phyloP scores from a whole-genome alignment of 1,140 invertebrate species.

The Leguminivora glycinivorella region DNA sequence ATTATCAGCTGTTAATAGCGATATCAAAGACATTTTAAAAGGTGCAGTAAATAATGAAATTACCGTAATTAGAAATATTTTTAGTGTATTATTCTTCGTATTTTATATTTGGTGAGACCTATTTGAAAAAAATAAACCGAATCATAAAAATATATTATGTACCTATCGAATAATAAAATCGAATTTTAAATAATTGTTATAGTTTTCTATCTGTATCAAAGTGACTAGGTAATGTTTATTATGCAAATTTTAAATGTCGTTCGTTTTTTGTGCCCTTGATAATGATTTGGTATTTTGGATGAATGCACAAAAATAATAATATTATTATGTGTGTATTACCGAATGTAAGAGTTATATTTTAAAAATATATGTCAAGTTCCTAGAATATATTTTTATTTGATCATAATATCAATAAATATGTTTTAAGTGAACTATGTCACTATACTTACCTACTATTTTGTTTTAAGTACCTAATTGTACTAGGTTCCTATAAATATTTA shows the following conservation, averaged over 20 bases:
- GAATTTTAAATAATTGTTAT: neutral
- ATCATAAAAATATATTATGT: too few relatives aligned
- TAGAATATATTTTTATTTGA: conserved; percentile 1
- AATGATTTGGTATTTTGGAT: neutral
- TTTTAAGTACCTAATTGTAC: neutral
- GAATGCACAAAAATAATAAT: conserved; percentile 5
- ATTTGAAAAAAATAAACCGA: neutral
- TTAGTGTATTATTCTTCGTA: neutral
- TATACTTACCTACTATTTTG: neutral
- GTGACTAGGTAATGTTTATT: neutral
- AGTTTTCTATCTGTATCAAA: neutral
- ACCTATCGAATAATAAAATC: neutral
- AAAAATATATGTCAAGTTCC: neutral
- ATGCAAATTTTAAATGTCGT: neutral
- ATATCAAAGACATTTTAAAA: neutral
- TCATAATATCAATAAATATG: neutral
- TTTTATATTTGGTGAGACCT: neutral
- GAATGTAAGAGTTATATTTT: neutral
- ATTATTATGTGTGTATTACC: neutral
- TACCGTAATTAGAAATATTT: neutral
- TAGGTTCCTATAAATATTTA: conserved; percentile 21
- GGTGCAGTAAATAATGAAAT: neutral
- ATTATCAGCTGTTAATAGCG: neutral
- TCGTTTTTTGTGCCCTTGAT: neutral
- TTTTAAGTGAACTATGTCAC: neutral